Percentiles rank a stretch among this genome's conserved stretches.
phyloP scores from a whole-genome alignment of 1,140 invertebrate species.

The Aradophagus sp. region DNA sequence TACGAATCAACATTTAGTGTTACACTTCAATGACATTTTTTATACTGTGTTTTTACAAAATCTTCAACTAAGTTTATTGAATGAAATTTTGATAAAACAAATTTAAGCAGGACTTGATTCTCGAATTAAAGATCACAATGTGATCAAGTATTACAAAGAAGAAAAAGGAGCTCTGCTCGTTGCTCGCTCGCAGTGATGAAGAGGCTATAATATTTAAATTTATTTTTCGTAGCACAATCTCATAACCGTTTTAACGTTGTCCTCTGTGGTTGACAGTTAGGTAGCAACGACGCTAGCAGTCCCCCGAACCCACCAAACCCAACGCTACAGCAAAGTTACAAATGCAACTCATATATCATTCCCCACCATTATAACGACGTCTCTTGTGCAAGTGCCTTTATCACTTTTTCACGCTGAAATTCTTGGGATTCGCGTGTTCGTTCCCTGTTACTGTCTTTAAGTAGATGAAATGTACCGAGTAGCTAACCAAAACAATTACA shows the following conservation, averaged over 20 bases:
- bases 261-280: conserved; percentile 58
- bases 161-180: conserved; percentile 22
- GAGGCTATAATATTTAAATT: conserved; percentile 56
- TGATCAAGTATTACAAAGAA: conserved; percentile 45
- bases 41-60: too few species aligned
- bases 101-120: too few species aligned
- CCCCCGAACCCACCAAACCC: conserved; percentile 24
- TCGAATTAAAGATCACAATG: conserved; percentile 27
- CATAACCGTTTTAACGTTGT: conserved; percentile 59
- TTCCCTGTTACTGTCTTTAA: conserved; percentile 25
- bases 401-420: conserved; percentile 28
- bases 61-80: too few species aligned
- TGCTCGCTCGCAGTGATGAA: conserved; percentile 43
- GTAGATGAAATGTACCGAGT: conserved; percentile 33
- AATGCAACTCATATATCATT: conserved; percentile 58
- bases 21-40: too few species aligned
- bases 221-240: conserved; percentile 59
- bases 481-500: conserved; percentile 39
- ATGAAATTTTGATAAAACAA: too few species aligned
- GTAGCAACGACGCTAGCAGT: conserved; percentile 45
- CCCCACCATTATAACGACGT: conserved; percentile 38
- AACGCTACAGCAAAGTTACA: conserved; percentile 46
- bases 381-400: conserved; percentile 38
- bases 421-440: conserved; percentile 1
- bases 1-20: too few species aligned